Base-by-base conservation (phyloP, 2,113 vertebrate genomes). In the Pardalotus punctatus region DNA sequence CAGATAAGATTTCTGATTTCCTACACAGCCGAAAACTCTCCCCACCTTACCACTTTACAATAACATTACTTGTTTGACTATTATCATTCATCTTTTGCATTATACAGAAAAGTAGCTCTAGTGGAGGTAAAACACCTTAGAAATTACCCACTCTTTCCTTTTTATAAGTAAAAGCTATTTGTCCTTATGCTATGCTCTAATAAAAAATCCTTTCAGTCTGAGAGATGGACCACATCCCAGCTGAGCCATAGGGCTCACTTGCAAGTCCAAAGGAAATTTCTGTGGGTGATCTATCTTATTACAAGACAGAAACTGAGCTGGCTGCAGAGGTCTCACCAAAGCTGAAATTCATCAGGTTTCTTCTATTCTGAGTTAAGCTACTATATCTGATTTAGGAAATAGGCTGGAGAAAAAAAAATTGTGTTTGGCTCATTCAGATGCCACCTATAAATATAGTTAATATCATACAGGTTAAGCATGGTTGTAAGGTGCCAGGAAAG, bases 401-500 rank as follows among this genome's bases (percentile, higher is more conserved):
- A 81, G 33, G 16, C 21, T 78, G 23, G 17, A 74, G 50, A 2
- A 13, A 87, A 61, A 67, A 38, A 58, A 42, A 38, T 19, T 10
- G 47, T 43, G 56, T 83, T 94, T 61, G 10, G 14, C 66, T 96
- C 4, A 0, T 96, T 97, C 91, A 81, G 80, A 60, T 85, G 83
- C 35, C 53, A 53, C 21, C 71, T 83, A 83, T 92, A 93, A 95
- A 94, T 87, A 72, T 5, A 92, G 70, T 45, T 97, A 86, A 94
- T 95, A 94, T 93, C 81, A 73, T 90, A 87, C 64, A 81, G 71
- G 71, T 96, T 85, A 96, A 94, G 89, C 82, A 56, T 31, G 43
- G 29, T 86, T 81, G 57, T 86, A 96, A 82, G 33, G 22, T 69
- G 78, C 84, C 54, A 90, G 80, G 51, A 92, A 95, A 96, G 48